A percentile compares a stretch with the other conserved stretches of the same genome.
Conservation (phyloP, 2,888 invertebrate species). For the Coleophora deauratella region DNA sequence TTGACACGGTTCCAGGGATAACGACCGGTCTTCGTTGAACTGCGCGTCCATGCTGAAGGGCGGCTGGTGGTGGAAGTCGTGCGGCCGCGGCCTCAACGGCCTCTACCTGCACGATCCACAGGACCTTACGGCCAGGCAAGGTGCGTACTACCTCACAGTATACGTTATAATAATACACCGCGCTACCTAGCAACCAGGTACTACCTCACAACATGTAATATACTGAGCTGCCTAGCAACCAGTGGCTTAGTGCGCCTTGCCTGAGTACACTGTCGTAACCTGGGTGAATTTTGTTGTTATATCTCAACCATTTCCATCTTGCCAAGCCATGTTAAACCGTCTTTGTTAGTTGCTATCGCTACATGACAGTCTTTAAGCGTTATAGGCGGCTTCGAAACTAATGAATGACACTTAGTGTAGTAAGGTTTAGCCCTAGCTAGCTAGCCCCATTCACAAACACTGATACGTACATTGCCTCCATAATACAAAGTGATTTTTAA, state of each 20-base stretch:
- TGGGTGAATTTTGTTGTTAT: no score
- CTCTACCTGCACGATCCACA: slow-evolving; percentile 92
- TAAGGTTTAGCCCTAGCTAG: no score
- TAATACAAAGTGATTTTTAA: no score
- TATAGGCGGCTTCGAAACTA: no score
- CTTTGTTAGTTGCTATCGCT: no score
- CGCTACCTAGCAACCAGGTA: not conserved
- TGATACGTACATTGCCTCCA: no score
- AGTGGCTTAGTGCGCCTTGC: not conserved
- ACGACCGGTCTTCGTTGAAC: slow-evolving; percentile 91
- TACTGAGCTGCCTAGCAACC: not conserved
- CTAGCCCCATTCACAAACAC: no score
- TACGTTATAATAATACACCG: no score
- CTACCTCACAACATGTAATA: not conserved
- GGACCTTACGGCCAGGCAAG: slow-evolving; percentile 91
- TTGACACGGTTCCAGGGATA: slow-evolving; percentile 76
- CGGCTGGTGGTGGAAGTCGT: slow-evolving; percentile 97
- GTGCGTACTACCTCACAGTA: slow-evolving; percentile 43
- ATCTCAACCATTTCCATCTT: no score
- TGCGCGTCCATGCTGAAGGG: slow-evolving; percentile 95
- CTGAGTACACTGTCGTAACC: not conserved
- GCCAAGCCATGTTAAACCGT: no score
- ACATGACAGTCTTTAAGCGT: no score
- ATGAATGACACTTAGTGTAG: no score
- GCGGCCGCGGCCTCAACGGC: slow-evolving; percentile 91